A percentile compares a stretch with the other conserved stretches of the same genome.
These are phyloP conservation scores for Myotis daubentonii DNA, from an alignment of 2,797 vertebrate genomes.

Conservation along the genomic window DNA sequence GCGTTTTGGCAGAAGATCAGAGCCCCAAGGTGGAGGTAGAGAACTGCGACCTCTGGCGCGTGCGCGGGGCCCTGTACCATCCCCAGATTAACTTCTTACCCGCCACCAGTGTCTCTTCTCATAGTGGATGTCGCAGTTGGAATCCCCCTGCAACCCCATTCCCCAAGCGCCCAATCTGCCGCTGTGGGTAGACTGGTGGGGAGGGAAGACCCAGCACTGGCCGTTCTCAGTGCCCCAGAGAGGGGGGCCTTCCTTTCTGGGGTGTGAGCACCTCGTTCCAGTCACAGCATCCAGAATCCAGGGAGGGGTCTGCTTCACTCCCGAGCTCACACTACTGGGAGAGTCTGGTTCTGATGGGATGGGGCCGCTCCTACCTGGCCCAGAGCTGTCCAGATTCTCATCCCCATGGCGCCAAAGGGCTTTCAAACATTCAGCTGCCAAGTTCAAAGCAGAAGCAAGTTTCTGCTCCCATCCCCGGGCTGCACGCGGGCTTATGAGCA, in stretches of 20 bases:
- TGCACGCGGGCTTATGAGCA: rapidly evolving
- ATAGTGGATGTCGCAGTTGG: neutral
- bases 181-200: neutral
- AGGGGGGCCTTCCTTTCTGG: neutral
- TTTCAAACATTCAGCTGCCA: neutral
- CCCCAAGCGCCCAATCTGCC: neutral
- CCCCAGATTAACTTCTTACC: neutral
- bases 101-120: neutral
- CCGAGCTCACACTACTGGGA: neutral
- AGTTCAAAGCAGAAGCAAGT: neutral
- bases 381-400: neutral
- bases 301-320: neutral
- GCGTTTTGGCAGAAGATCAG: neutral
- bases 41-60: neutral
- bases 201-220: neutral
- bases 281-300: neutral
- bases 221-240: too few relatives aligned
- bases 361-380: neutral
- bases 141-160: rapidly evolving
- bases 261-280: neutral
- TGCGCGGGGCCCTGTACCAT: neutral
- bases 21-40: neutral
- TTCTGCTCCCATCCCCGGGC: neutral
- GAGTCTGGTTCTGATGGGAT: constrained; percentile 30
- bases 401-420: neutral